Percentiles rank a stretch among this genome's conserved stretches.
phyloP scores from a whole-genome alignment of 2,113 vertebrate genomes.

The Pithys albifrons region DNA sequence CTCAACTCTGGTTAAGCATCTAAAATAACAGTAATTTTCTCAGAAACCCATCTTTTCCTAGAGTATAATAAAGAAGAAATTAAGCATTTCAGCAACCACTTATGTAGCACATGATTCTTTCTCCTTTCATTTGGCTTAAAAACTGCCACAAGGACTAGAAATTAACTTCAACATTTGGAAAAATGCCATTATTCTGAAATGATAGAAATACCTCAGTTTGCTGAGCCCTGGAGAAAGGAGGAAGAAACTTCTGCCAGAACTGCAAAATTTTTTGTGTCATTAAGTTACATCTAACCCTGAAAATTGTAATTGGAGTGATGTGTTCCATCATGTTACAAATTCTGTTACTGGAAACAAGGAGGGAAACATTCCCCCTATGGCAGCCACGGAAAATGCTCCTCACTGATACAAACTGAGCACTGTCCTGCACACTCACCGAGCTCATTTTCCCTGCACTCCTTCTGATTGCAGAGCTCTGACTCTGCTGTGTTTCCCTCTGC shows the following conservation, averaged over 20 bases:
- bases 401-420: background rate
- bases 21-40: background rate
- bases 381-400: background rate
- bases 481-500: background rate
- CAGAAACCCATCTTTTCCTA: background rate
- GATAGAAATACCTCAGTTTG: background rate
- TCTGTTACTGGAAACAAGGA: background rate
- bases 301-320: conserved; percentile 2
- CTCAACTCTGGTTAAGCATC: background rate
- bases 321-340: conserved; percentile 6
- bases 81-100: background rate
- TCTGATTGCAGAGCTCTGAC: background rate
- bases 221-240: background rate
- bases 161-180: background rate
- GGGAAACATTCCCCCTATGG: background rate
- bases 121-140: background rate
- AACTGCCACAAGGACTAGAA: background rate
- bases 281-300: conserved; percentile 19
- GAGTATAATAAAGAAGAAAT: background rate
- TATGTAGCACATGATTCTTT: background rate
- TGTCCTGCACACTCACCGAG: background rate
- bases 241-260: background rate
- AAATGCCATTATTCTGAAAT: background rate
- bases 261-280: background rate
- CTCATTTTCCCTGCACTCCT: conserved; percentile 15